Evolutionary conservation across 2,797 vertebrate genomes (phyloP).

Genomic region (Enteromius argenteus): DNA sequence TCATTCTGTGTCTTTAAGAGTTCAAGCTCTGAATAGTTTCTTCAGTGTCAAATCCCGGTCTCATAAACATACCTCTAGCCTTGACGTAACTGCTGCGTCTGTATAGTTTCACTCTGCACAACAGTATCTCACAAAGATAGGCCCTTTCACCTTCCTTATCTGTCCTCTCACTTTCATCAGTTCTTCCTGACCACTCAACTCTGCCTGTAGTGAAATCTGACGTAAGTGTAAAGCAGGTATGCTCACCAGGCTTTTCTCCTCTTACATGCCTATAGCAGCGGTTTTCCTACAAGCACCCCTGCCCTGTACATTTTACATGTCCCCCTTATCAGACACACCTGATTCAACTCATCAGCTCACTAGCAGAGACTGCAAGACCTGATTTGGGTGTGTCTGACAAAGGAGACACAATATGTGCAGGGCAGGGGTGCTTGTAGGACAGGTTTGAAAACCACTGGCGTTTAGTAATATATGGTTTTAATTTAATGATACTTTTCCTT

Average conservation of each 20-base stretch:
- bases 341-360: too few species aligned
- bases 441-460: too few species aligned
- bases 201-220: conserved; percentile 20
- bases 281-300: too few species aligned
- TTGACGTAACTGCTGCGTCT: conserved; percentile 61
- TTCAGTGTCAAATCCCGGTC: conserved; percentile 14
- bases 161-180: conserved; percentile 18
- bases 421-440: too few species aligned
- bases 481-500: neutral
- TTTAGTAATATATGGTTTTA: neutral
- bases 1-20: neutral
- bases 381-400: too few species aligned
- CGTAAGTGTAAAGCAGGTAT: conserved; percentile 13
- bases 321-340: too few species aligned
- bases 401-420: too few species aligned
- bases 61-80: conserved; percentile 22
- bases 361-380: too few species aligned
- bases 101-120: conserved; percentile 71
- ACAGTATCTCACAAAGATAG: conserved; percentile 65
- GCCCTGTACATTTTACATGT: too few species aligned
- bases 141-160: conserved; percentile 36
- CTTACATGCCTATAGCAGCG: neutral
- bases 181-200: conserved; percentile 21
- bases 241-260: neutral
- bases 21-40: conserved; percentile 1